Evolutionary conservation across 2,113 vertebrate species (phyloP).

Genomic region (Tetrao urogallus): DNA sequence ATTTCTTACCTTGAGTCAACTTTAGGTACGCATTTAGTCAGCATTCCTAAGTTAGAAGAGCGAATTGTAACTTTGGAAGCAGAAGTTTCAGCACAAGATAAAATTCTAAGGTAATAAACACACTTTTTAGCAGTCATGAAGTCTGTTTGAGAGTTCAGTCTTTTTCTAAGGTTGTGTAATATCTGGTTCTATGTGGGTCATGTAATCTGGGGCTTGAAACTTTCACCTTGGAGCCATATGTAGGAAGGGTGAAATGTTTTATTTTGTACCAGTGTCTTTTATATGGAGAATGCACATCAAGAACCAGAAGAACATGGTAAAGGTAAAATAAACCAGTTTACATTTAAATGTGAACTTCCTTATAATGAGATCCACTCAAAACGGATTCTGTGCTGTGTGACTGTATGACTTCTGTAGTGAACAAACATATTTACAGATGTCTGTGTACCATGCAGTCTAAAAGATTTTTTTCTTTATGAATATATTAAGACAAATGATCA

Average conservation of each 20-base stretch:
- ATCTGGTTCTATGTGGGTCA: not conserved
- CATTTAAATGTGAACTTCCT: not conserved
- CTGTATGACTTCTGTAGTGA: not conserved
- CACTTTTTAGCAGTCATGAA: not conserved
- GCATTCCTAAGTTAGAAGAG: slow-evolving; percentile 82
- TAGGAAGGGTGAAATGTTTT: not conserved
- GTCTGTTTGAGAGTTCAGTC: not conserved
- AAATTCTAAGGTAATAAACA: slow-evolving; percentile 83
- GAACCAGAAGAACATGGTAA: not conserved
- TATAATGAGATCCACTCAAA: not conserved
- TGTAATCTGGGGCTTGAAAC: not conserved
- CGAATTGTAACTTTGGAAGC: slow-evolving; percentile 86
- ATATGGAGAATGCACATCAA: not conserved
- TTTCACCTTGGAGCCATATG: not conserved
- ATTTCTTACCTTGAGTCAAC: slow-evolving; percentile 74
- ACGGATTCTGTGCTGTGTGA: not conserved
- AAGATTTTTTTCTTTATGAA: not conserved
- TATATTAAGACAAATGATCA: not conserved
- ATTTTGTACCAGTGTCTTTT: not conserved
- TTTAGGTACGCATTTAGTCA: slow-evolving; percentile 72
- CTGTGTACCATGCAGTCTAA: not conserved
- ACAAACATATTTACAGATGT: not conserved
- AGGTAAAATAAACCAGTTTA: not conserved
- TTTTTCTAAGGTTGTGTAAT: not conserved
- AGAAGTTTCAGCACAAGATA: slow-evolving; percentile 85